Conservation (phyloP, 30 jellyfish, hydroid and myxozoan genomes). For the Cassiopea andromeda region DNA sequence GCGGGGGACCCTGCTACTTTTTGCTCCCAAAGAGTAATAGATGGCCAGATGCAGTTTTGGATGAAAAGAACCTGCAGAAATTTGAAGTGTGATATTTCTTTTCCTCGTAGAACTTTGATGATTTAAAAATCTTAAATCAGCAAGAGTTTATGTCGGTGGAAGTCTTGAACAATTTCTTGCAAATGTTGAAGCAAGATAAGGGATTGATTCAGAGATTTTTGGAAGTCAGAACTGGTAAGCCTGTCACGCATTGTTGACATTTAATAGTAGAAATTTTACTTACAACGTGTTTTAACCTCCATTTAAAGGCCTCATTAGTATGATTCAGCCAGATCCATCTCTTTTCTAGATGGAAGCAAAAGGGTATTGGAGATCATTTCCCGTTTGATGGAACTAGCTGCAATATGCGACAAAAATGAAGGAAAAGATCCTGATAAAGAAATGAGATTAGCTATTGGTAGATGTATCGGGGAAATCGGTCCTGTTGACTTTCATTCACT, state of each 20-base stretch:
- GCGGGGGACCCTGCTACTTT: too few species aligned
- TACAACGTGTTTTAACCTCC: too few species aligned
- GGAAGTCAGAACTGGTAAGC: conserved; percentile 23
- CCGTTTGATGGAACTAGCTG: conserved; percentile 43
- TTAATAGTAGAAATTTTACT: neutral
- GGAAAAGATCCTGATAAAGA: conserved; percentile 10
- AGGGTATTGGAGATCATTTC: conserved; percentile 37
- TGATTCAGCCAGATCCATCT: neutral
- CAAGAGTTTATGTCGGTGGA: conserved; percentile 43
- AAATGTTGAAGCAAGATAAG: conserved; percentile 32
- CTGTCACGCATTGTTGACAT: neutral
- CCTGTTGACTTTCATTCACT: conserved; percentile 65
- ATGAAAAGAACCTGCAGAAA: neutral
- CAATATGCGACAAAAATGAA: neutral
- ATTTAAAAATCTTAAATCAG: conserved; percentile 17
- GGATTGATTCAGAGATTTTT: conserved; percentile 19
- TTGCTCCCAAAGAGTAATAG: neutral
- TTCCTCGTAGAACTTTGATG: conserved; percentile 35
- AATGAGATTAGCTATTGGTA: conserved; percentile 19
- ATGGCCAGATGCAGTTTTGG: neutral
- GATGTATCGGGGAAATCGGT: conserved; percentile 66
- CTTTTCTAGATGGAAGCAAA: conserved; percentile 35
- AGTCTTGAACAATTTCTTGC: conserved; percentile 33
- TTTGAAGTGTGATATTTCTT: neutral
- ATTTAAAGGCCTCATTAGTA: too few species aligned